Evolutionary conservation across 2,113 vertebrate genomes (phyloP).

Genomic region (Lasiurus cinereus): DNA sequence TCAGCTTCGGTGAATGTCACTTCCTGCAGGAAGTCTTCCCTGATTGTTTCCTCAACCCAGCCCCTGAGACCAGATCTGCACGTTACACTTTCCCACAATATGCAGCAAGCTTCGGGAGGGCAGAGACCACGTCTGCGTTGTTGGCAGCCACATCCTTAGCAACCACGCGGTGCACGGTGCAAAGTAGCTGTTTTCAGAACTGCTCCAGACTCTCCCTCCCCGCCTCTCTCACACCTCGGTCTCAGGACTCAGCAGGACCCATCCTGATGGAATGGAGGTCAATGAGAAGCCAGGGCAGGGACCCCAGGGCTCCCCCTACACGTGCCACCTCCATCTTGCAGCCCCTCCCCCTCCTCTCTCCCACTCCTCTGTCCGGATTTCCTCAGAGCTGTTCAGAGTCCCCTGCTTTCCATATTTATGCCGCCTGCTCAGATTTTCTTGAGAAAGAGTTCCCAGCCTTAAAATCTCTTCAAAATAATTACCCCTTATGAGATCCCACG

Average conservation of each 20-base stretch:
- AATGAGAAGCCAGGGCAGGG: background rate
- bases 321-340: background rate
- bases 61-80: background rate
- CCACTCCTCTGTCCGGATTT: too few relatives aligned
- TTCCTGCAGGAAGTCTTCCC: background rate
- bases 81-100: background rate
- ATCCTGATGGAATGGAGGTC: rapidly evolving
- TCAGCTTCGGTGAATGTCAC: background rate
- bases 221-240: background rate
- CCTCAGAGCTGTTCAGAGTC: background rate
- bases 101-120: background rate
- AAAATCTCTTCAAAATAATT: background rate
- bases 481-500: background rate
- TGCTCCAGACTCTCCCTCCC: background rate
- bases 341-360: too few relatives aligned
- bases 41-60: background rate
- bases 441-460: background rate
- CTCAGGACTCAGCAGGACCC: background rate
- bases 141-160: background rate
- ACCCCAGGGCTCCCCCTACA: background rate
- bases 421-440: background rate
- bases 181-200: background rate
- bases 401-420: background rate
- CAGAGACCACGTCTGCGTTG: background rate
- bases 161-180: rapidly evolving